Base-by-base conservation (phyloP, 2,797 vertebrate species). In the Protosalanx chinensis region DNA sequence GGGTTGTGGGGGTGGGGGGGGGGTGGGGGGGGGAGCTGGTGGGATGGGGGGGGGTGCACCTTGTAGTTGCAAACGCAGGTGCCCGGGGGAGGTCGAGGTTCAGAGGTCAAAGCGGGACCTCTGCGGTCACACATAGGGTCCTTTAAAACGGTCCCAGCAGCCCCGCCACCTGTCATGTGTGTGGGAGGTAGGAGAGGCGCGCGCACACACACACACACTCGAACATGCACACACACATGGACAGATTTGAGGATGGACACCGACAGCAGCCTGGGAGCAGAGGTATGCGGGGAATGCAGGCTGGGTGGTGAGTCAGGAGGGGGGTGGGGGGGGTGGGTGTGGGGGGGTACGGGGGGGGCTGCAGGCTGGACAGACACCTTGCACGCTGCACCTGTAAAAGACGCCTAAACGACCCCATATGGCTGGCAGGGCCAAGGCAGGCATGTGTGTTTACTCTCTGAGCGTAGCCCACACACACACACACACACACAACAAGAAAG, bases 161-260 rank as follows among this genome's bases (percentile, higher is more conserved):
- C 83, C 81, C 70, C 73, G 86, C 85, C 92, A 94, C 92, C 92
- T 93, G 92, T 93, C 88, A 84, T 76, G 85, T 88, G 91, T 88
- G 91, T 92, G 91, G 91, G 92, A 92, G 91, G 85, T 84, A 84
- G 72, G 76, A 81, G 78, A 81, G 78, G 72, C 76, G 77, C 27
- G 16, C 20, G 32, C 20, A 13, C 56, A 35, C 51, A n/a, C 51
- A 18, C 13, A 51, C 49, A 51, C 49, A 51, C 16, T 4, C 49
- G 16, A 15, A 18, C 51, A 18, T 15, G 18, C 51, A 53, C 51
- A 18, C 49, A 51, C 49, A 51, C 51, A 53, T 53, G 18, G 15
- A 53, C 51, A 53, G 15, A 53, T 37, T 37, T 27, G 35, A n/a
- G 80, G 81, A 83, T 61, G 83, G 79, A 84, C 82, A 81, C 73